phyloP scores from a whole-genome alignment of 2,797 vertebrate genomes.

The Spheniscus humboldti region DNA sequence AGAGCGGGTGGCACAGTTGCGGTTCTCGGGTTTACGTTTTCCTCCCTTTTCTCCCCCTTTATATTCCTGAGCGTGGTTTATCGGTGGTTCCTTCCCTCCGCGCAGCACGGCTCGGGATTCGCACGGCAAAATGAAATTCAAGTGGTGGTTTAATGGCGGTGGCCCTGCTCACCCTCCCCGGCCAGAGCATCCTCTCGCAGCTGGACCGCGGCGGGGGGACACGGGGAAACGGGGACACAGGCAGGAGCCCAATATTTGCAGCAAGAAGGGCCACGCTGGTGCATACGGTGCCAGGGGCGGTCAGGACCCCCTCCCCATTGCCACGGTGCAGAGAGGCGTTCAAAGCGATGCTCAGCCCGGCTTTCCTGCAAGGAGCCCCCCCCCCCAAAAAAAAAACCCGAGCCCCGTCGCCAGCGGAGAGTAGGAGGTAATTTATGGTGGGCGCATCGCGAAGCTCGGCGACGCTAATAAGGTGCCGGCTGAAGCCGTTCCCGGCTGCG shows the following conservation, averaged over 20 bases:
- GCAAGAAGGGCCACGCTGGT: neutral
- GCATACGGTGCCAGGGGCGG: rapidly evolving
- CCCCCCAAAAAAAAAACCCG: no score
- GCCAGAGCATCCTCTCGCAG: neutral
- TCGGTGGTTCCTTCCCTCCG: rapidly evolving
- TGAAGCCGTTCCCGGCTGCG: neutral
- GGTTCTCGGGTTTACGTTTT: no score
- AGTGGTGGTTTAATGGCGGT: rapidly evolving
- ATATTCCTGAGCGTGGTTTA: rapidly evolving
- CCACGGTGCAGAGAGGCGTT: neutral
- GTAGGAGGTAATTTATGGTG: neutral
- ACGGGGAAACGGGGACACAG: no score
- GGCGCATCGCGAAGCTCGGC: neutral
- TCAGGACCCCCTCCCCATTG: neutral
- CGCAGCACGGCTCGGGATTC: rapidly evolving
- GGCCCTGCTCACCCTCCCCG: rapidly evolving
- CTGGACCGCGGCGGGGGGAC: neutral
- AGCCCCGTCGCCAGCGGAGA: neutral
- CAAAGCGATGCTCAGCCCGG: rapidly evolving
- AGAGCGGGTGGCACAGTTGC: neutral
- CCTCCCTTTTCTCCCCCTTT: neutral
- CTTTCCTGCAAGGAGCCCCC: neutral
- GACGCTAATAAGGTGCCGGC: neutral
- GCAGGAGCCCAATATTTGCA: neutral
- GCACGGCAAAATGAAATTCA: rapidly evolving